phyloP scores from a whole-genome alignment of 2,113 vertebrate genomes.

The Bostrychus sinensis region DNA sequence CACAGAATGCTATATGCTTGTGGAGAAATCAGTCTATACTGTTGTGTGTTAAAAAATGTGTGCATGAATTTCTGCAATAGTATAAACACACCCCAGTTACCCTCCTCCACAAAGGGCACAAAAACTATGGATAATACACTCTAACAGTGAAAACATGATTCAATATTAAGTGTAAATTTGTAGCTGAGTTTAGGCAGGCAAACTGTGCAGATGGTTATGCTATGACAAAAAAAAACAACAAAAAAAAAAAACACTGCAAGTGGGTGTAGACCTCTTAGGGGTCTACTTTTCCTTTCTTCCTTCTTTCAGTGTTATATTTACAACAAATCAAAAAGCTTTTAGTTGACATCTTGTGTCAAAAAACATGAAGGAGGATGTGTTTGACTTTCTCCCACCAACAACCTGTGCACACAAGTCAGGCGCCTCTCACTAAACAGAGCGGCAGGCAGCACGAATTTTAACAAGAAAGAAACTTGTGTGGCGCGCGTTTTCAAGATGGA shows the following conservation, averaged over 20 bases:
- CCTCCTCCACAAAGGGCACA: not conserved
- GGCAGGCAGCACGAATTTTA: not conserved
- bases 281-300: conserved; percentile 33
- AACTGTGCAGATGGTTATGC: conserved; percentile 33
- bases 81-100: not conserved
- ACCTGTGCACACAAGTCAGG: conserved; percentile 12
- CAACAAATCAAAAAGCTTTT: conserved; percentile 32
- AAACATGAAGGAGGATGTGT: conserved; percentile 12
- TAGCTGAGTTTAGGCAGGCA: conserved; percentile 49
- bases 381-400: not conserved
- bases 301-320: conserved; percentile 27
- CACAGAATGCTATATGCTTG: no score
- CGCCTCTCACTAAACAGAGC: not conserved
- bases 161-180: conserved; percentile 35
- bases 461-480: not conserved
- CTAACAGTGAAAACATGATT: not conserved
- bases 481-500: conserved; percentile 7
- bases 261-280: conserved; percentile 32
- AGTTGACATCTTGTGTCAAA: conserved; percentile 9
- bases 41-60: not conserved
- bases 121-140: not conserved
- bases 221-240: no score
- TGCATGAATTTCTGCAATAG: no score
- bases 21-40: not conserved
- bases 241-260: conserved; percentile 34